Conservation (phyloP, 2,888 invertebrate genomes). For the Galerucella calmariensis region DNA sequence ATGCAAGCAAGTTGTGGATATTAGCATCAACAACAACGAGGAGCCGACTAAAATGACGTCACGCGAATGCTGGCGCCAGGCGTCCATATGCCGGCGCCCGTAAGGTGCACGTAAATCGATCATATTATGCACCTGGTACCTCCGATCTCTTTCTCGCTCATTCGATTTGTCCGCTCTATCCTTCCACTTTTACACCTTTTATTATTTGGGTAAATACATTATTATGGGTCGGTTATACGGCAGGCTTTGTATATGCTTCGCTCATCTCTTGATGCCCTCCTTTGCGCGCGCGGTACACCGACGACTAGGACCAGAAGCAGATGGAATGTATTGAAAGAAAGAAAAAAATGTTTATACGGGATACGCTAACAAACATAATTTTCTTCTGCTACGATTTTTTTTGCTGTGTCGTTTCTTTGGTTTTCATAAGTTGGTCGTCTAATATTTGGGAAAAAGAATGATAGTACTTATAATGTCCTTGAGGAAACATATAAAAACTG, state of each 20-base stretch:
- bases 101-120: conserved; percentile 62
- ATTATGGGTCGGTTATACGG: not conserved
- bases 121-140: conserved; percentile 46
- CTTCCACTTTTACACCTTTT: conserved; percentile 17
- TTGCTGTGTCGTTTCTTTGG: too few relatives aligned
- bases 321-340: too few relatives aligned
- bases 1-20: conserved; percentile 1
- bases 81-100: conserved; percentile 62
- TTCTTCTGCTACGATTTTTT: too few relatives aligned
- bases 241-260: not conserved
- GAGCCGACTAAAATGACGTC: conserved; percentile 53
- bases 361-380: not conserved
- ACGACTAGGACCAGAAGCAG: not conserved
- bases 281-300: not conserved
- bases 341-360: not conserved
- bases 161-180: not conserved
- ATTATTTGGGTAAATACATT: conserved; percentile 10
- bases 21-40: conserved; percentile 46
- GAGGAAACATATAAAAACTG: too few relatives aligned
- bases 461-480: too few relatives aligned
- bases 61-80: conserved; percentile 58
- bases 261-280: not conserved
- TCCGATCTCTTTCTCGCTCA: conserved; percentile 23
- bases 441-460: too few relatives aligned
- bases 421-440: too few relatives aligned